A percentile compares a stretch with the other conserved stretches of the same genome.
Evolutionary conservation across 2,888 invertebrate species (phyloP).

Genomic region (Tenthredo amoena): DNA sequence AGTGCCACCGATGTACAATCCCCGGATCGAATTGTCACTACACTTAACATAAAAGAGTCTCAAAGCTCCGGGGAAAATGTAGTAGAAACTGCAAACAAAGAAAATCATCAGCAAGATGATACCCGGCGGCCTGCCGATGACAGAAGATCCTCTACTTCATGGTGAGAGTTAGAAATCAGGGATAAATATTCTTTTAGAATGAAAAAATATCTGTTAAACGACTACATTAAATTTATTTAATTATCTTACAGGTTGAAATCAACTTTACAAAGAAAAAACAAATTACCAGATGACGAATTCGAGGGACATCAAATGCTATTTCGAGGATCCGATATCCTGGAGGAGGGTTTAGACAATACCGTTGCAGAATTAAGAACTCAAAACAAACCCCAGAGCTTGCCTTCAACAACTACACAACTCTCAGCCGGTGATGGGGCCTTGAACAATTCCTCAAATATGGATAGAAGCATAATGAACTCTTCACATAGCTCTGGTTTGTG

Average conservation of each 20-base stretch:
- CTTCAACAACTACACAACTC: not conserved
- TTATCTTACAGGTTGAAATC: conserved; percentile 66
- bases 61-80: conserved; percentile 48
- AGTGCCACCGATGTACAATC: conserved; percentile 15
- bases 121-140: conserved; percentile 59
- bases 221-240: conserved; percentile 50
- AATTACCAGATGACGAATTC: conserved; percentile 63
- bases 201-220: not conserved
- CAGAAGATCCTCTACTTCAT: conserved; percentile 65
- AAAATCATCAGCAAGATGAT: conserved; percentile 67
- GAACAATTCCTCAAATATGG: conserved; percentile 25
- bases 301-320: conserved; percentile 66
- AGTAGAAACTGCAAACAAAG: conserved; percentile 66
- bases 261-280: conserved; percentile 62
- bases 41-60: conserved; percentile 39
- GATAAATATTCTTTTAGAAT: not conserved
- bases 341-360: conserved; percentile 72
- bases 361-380: conserved; percentile 70
- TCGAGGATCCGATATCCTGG: conserved; percentile 57
- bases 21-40: conserved; percentile 34
- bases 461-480: conserved; percentile 40
- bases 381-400: conserved; percentile 55
- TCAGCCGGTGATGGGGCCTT: conserved; percentile 15
- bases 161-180: conserved; percentile 55
- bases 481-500: conserved; percentile 43